A percentile compares a stretch with the other conserved stretches of the same genome.
Conservation (phyloP, 2,797 vertebrate genomes). For the Botia almorhae region DNA sequence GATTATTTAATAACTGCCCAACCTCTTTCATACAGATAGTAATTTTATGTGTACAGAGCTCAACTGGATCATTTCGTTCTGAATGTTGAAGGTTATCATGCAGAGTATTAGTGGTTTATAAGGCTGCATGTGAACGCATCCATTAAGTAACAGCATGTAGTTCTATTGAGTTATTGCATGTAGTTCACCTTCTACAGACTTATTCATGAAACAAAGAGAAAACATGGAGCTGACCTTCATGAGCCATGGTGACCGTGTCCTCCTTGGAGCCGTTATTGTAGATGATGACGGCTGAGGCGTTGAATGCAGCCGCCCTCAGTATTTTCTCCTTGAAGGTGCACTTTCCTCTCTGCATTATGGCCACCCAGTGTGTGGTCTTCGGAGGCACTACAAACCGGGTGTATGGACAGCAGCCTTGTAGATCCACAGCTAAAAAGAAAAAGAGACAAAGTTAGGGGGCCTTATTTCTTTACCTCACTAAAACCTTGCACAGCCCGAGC, state of each 20-base stretch:
- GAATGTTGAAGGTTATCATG: background rate
- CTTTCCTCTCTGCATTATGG: constrained; percentile 92
- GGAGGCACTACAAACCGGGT: constrained; percentile 91
- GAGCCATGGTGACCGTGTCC: constrained; percentile 93
- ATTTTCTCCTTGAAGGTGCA: constrained; percentile 98
- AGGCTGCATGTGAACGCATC: background rate
- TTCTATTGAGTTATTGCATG: background rate
- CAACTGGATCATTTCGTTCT: background rate
- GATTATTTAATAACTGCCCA: background rate
- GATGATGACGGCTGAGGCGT: constrained; percentile 93
- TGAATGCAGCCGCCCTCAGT: constrained; percentile 89
- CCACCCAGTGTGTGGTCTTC: constrained; percentile 91
- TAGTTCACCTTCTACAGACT: too few species aligned
- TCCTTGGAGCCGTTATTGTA: constrained; percentile 94
- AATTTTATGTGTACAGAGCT: background rate
- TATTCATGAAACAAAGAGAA: too few species aligned
- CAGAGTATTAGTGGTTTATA: background rate
- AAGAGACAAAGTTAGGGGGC: background rate
- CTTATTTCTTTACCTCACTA: background rate
- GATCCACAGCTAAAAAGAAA: constrained; percentile 83
- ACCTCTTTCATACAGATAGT: background rate
- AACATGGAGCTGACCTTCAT: constrained; percentile 82
- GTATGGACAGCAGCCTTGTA: constrained; percentile 90
- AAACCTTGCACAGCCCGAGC: background rate
- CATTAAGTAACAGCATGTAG: background rate